These are phyloP conservation scores for Mus minutoides DNA, from an alignment of 2,797 vertebrate species.

Conservation along the genomic window DNA sequence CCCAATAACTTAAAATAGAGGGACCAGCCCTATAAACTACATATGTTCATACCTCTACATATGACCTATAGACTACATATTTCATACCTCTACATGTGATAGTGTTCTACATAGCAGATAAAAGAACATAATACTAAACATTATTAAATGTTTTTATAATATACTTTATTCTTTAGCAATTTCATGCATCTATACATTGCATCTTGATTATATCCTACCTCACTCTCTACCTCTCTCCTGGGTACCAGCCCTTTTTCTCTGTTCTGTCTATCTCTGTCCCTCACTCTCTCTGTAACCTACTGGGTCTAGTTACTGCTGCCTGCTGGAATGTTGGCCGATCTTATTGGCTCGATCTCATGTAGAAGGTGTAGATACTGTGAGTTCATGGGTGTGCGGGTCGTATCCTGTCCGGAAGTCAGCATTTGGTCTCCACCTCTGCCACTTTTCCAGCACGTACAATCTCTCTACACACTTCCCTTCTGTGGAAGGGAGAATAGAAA, in stretches of 20 bases:
- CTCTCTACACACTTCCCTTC: too few species aligned
- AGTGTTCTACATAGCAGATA: not conserved
- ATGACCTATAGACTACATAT: not conserved
- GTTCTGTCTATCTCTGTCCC: not conserved
- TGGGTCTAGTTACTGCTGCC: not conserved
- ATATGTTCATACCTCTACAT: not conserved
- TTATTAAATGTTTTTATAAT: not conserved
- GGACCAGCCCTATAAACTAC: not conserved
- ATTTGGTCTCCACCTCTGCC: not conserved
- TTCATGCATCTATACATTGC: not conserved
- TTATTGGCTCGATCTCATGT: not conserved
- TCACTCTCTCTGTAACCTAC: not conserved
- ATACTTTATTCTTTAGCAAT: not conserved
- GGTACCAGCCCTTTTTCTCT: not conserved
- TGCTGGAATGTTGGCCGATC: not conserved
- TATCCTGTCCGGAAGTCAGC: not conserved
- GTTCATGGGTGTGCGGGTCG: not conserved
- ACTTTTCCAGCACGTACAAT: too few species aligned
- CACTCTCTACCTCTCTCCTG: not conserved
- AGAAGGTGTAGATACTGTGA: not conserved
- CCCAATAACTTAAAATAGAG: constrained; percentile 17
- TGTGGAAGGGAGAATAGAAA: not conserved
- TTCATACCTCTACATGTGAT: not conserved
- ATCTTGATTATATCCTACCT: not conserved
- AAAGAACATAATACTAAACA: not conserved